These are phyloP conservation scores for Melikaiella ostensackeni DNA, from an alignment of 2,888 invertebrate genomes.

Conservation along the genomic window DNA sequence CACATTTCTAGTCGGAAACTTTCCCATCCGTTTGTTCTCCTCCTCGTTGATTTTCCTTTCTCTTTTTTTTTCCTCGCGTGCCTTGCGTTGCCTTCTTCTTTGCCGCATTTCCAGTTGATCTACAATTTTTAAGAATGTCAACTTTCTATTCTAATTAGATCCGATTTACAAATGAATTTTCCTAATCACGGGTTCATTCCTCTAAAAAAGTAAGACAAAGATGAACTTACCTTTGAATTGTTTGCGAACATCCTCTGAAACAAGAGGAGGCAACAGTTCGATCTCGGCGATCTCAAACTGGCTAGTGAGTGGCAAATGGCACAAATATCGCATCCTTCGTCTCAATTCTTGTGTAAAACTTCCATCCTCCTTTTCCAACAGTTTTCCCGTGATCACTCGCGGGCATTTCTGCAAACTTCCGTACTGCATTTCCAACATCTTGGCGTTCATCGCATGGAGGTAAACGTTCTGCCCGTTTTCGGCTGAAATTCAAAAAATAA, in stretches of 20 bases:
- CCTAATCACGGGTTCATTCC: neutral
- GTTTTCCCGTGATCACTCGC: slow-evolving; percentile 84
- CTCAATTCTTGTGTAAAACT: slow-evolving; percentile 91
- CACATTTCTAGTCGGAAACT: slow-evolving; percentile 80
- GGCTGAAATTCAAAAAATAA: slow-evolving; percentile 80
- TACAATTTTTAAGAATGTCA: slow-evolving; percentile 64
- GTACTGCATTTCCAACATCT: slow-evolving; percentile 92
- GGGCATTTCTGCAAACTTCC: slow-evolving; percentile 90
- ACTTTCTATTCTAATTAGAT: too few species aligned
- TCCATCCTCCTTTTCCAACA: slow-evolving; percentile 92
- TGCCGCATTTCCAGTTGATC: slow-evolving; percentile 87
- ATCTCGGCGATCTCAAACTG: slow-evolving; percentile 95
- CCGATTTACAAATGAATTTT: too few species aligned
- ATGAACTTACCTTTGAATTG: slow-evolving; percentile 82
- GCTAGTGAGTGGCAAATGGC: slow-evolving; percentile 94
- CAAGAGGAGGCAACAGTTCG: slow-evolving; percentile 85
- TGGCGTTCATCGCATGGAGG: slow-evolving; percentile 92
- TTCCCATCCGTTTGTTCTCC: slow-evolving; percentile 85
- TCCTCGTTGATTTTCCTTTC: slow-evolving; percentile 87
- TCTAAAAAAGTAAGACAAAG: neutral
- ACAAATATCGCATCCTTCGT: slow-evolving; percentile 85
- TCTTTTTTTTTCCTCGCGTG: slow-evolving; percentile 87
- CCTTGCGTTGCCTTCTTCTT: slow-evolving; percentile 83
- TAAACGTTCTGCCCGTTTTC: slow-evolving; percentile 95
- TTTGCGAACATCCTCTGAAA: slow-evolving; percentile 84